phyloP scores from a whole-genome alignment of 2,113 vertebrate genomes.

The Hippolais icterina region DNA sequence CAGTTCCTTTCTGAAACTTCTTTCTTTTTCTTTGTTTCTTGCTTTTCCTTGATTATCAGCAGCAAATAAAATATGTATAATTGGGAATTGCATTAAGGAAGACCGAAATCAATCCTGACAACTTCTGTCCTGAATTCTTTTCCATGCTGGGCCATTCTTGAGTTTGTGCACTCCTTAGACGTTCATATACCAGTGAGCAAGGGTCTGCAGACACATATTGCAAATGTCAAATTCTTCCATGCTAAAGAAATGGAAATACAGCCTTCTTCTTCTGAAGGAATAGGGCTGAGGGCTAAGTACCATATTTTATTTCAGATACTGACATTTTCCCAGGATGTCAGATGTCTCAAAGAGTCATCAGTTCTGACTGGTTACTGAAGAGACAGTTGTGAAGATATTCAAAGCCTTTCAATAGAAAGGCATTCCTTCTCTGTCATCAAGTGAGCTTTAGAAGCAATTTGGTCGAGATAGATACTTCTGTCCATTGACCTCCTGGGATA shows the following conservation, averaged over 20 bases:
- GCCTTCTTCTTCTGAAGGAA: neutral
- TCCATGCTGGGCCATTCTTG: neutral
- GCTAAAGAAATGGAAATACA: slow-evolving; percentile 15
- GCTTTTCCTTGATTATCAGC: neutral
- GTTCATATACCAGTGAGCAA: neutral
- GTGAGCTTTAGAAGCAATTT: slow-evolving; percentile 39
- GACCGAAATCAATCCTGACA: neutral
- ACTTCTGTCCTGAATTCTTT: neutral
- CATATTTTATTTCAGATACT: slow-evolving; percentile 44
- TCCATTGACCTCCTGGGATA: slow-evolving; percentile 23
- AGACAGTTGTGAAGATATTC: slow-evolving; percentile 40
- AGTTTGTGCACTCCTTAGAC: neutral
- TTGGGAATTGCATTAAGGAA: neutral
- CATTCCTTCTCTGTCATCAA: slow-evolving; percentile 38
- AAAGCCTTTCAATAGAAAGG: slow-evolving; percentile 18
- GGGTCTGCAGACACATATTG: neutral
- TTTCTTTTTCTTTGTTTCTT: neutral
- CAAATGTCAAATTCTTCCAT: slow-evolving; percentile 47
- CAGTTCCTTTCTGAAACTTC: neutral
- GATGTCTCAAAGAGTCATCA: slow-evolving; percentile 45
- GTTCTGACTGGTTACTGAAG: slow-evolving; percentile 36
- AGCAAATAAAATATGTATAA: neutral
- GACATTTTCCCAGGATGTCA: slow-evolving; percentile 18
- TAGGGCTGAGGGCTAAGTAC: slow-evolving; percentile 20
- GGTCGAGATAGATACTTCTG: slow-evolving; percentile 37